A percentile compares a stretch with the other conserved stretches of the same genome.
These are phyloP conservation scores for Apostichopus californicus DNA, from an alignment of 35 echinoderm and acorn worm genomes.

Conservation along the genomic window DNA sequence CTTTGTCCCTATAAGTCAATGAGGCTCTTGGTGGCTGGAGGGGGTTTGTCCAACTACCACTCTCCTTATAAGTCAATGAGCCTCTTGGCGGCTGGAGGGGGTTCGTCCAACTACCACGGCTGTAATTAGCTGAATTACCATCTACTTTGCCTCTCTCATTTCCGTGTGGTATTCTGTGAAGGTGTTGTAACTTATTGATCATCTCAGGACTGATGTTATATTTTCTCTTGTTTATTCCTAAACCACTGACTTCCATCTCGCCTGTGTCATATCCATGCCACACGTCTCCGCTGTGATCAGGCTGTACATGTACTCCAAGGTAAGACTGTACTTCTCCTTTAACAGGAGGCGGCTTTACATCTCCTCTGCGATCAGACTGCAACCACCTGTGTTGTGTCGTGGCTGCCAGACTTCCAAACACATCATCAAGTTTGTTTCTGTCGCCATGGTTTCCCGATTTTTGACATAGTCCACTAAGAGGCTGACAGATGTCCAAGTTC, in stretches of 20 bases:
- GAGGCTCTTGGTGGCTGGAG: neutral
- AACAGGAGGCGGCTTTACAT: neutral
- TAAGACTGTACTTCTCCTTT: neutral
- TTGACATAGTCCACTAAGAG: too few relatives aligned
- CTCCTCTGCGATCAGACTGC: neutral
- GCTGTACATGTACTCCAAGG: neutral
- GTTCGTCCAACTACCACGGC: neutral
- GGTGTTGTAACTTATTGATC: neutral
- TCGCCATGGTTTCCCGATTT: too few relatives aligned
- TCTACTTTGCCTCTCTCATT: neutral
- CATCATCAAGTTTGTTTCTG: too few relatives aligned
- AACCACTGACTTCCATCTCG: neutral
- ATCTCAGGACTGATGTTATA: neutral
- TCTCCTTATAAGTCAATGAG: neutral
- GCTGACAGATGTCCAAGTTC: neutral
- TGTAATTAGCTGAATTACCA: neutral
- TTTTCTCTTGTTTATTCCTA: neutral
- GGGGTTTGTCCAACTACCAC: neutral
- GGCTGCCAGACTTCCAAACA: neutral
- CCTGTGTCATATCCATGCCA: neutral
- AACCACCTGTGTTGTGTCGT: too few relatives aligned
- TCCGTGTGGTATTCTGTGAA: neutral
- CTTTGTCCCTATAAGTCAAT: neutral
- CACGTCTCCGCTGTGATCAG: neutral
- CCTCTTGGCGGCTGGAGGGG: neutral